Base-by-base conservation (phyloP, 2,113 vertebrate species). In the Philantomba maxwellii region DNA sequence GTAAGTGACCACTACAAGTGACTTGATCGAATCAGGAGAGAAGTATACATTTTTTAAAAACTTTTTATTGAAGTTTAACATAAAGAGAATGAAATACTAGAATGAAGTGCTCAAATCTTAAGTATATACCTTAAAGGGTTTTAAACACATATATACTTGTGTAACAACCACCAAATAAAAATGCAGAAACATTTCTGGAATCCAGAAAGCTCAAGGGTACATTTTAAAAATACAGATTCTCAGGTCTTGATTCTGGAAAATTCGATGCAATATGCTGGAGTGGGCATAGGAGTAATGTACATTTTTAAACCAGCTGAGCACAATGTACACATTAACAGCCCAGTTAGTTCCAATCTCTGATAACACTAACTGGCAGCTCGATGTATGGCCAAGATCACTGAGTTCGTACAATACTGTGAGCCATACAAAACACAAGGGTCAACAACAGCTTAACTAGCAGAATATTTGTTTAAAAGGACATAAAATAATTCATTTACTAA, bases 401-500 rank as follows among this genome's bases (percentile, higher is more conserved):
- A 91, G 75, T 87, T 95, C 33, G 36, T 26, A 89, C 4, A 92
- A 80, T 13, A 90, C 2, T 3, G 11, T 88, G 30, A 97, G 36
- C 51, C 81, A 36, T n/a, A 88, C 8, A 87, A 30, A 96, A 10
- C n/a, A 49, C 12, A 45, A 73, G 51, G 33, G 16, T 95, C 77
- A 95, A 16, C 25, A 78, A 94, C 1, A 9, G 30, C 30, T 49
- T 85, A 92, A 86, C 77, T 87, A 96, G 17, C 43, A 91, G 25
- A 92, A 58, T 39, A 30, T 8, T 36, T 94, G 77, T 78, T 62
- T 30, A 39, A 82, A 81, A 91, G 17, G 30, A 87, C 36, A 85
- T 14, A 87, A 93, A 93, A 90, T 81, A 97, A 92, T 58, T 73
- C 60, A 95, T 39, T 33, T 49, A 90, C 30, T 62, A 97, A 93